phyloP scores from a whole-genome alignment of 2,797 vertebrate genomes.

The Loriculus beryllinus region DNA sequence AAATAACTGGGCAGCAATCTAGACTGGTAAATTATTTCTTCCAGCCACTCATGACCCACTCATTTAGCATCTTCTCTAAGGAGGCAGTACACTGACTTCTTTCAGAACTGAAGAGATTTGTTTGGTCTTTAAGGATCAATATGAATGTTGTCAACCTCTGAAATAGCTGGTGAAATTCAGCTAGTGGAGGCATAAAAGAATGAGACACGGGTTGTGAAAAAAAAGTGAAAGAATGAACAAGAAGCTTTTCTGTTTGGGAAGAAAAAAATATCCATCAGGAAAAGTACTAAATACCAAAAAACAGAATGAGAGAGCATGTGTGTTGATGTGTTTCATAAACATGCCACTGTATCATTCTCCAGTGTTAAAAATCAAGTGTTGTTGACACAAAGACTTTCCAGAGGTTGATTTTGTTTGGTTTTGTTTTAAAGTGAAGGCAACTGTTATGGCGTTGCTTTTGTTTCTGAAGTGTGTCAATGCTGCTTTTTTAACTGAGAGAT shows the following conservation, averaged over 20 bases:
- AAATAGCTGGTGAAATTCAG: not conserved
- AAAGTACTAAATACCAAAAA: not conserved
- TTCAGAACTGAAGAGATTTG: not conserved
- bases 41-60: not conserved
- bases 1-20: not conserved
- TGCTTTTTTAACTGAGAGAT: rapidly evolving
- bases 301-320: not conserved
- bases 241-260: not conserved
- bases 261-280: not conserved
- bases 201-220: not conserved
- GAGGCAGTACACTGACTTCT: not conserved
- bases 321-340: not conserved
- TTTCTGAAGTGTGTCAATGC: not conserved
- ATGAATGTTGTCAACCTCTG: not conserved
- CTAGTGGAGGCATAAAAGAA: not conserved
- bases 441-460: not conserved
- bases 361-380: not conserved
- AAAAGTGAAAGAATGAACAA: not conserved
- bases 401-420: not conserved
- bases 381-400: not conserved
- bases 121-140: not conserved
- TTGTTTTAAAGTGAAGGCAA: not conserved
- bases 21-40: not conserved
- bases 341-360: not conserved
- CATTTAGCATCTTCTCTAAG: not conserved